Evolutionary conservation across 1,140 invertebrate genomes (phyloP), one percentile per base, ranked within the genome.

Genomic region (Ceratoteleas bidentatus): DNA sequence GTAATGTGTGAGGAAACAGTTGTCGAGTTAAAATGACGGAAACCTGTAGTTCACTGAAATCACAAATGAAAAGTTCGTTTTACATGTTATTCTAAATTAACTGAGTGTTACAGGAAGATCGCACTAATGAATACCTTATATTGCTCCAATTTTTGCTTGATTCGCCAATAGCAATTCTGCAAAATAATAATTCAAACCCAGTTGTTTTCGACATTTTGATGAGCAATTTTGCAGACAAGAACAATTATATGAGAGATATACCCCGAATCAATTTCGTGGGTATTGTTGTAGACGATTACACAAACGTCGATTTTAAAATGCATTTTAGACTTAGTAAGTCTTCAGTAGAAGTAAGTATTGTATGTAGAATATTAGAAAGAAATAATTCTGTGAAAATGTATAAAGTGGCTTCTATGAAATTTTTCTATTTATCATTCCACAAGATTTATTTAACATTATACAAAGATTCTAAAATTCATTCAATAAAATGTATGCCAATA

Each of bases 301-400:
- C 34, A 3, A 32, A 47, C 34, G 47, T 34, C 10, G 58, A 61
- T 61, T 61, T 61, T 34, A 61, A 61, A 61, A 61, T 61, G 11
- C 45, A 61, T 61, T 61, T 61, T 15, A 9, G 58, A 33, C 34
- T 61, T 11, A 7, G 34, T 11, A 61, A 61, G 24, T 61, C 45
- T n/a, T 61, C 58, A 6, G 32, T 61, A 2, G 58, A 61, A 34
- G 58, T 13, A 61, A 61, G 45, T 61, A 58, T 9, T 43, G 24
- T 24, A 24, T 24, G 24, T 24, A 24, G 24, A 24, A 24, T 24
- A 24, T 24, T 24, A 24, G 24, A 24, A 1, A 24, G 24, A 24
- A 24, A 24, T 24, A 24, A 24, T 4, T 24, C 24, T 24, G 24
- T 24, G 24, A 24, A 24, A 24, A 24, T 24, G 24, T 43, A n/a